Conservation (phyloP, 2,797 vertebrate genomes). For the Oryzias sinensis region DNA sequence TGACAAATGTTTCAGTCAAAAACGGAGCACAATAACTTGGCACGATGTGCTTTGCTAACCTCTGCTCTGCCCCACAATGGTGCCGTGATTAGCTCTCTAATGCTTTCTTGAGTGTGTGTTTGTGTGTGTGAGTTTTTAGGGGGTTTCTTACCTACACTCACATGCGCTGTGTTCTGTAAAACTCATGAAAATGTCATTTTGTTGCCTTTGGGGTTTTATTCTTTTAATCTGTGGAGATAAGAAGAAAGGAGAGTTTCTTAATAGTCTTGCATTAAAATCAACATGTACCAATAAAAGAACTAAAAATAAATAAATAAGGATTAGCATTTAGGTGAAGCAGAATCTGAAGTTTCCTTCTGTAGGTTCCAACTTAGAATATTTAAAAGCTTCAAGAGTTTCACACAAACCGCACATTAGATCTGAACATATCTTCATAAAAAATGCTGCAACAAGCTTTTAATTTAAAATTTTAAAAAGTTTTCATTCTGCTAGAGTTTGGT, state of each 20-base stretch:
- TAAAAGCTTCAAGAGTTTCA: too few relatives aligned
- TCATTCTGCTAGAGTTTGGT: too few relatives aligned
- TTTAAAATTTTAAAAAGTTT: too few relatives aligned
- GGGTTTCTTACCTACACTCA: slow-evolving; percentile 94
- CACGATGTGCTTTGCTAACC: slow-evolving; percentile 11
- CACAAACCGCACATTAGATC: too few relatives aligned
- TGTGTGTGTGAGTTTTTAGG: slow-evolving; percentile 8
- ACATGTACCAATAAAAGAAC: background rate
- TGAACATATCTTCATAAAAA: too few relatives aligned
- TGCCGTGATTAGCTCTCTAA: slow-evolving; percentile 10
- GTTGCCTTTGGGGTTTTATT: slow-evolving; percentile 86
- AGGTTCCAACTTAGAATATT: too few relatives aligned
- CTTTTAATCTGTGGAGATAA: slow-evolving; percentile 87
- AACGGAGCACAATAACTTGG: slow-evolving; percentile 30
- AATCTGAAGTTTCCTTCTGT: too few relatives aligned
- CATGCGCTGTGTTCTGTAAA: slow-evolving; percentile 96
- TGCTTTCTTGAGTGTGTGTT: slow-evolving; percentile 4
- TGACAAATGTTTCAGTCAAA: slow-evolving; percentile 40
- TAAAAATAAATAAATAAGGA: background rate
- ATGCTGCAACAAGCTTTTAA: too few relatives aligned
- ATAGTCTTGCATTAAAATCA: background rate
- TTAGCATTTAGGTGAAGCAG: too few relatives aligned
- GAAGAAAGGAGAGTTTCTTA: slow-evolving; percentile 3
- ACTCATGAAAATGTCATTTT: slow-evolving; percentile 90
- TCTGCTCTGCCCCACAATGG: slow-evolving; percentile 22